Conservation (phyloP, 1,140 invertebrate genomes). For the Brachionus rubens region DNA sequence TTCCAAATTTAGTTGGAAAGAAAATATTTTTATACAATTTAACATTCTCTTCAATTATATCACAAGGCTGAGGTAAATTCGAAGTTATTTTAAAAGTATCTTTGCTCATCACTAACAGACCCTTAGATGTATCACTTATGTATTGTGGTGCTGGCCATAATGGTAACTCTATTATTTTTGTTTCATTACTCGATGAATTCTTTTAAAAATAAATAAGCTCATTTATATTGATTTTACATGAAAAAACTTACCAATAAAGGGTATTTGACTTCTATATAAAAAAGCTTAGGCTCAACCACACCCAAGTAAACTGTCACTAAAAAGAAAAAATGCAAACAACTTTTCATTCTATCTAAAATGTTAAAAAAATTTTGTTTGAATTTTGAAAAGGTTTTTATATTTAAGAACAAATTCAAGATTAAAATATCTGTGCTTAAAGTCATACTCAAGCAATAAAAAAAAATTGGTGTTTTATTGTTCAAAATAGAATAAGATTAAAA, state of each 20-base stretch:
- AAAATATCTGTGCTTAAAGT: too few relatives aligned
- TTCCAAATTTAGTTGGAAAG: slow-evolving; percentile 11
- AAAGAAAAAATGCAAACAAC: neutral
- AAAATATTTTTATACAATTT: slow-evolving; percentile 23
- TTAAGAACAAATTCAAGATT: slow-evolving; percentile 15
- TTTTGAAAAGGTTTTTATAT: neutral
- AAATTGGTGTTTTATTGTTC: neutral
- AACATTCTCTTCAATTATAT: slow-evolving; percentile 37
- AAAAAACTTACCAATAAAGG: slow-evolving; percentile 20
- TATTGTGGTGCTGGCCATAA: slow-evolving; percentile 38
- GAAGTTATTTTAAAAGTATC: slow-evolving; percentile 14
- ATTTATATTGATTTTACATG: neutral
- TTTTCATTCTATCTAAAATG: neutral
- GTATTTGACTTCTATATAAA: slow-evolving; percentile 46
- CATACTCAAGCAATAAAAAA: too few relatives aligned
- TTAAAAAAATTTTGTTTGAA: neutral
- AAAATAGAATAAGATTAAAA: neutral
- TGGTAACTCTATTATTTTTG: neutral
- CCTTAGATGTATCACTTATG: slow-evolving; percentile 26
- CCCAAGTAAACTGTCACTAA: neutral
- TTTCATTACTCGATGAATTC: neutral
- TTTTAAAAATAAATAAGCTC: neutral
- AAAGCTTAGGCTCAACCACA: neutral
- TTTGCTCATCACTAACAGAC: neutral
- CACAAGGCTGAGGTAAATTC: slow-evolving; percentile 25